Evolutionary conservation across 1,140 invertebrate genomes (phyloP), one percentile per base, ranked within the genome.

Genomic region (Brachionus rotundiformis): DNA sequence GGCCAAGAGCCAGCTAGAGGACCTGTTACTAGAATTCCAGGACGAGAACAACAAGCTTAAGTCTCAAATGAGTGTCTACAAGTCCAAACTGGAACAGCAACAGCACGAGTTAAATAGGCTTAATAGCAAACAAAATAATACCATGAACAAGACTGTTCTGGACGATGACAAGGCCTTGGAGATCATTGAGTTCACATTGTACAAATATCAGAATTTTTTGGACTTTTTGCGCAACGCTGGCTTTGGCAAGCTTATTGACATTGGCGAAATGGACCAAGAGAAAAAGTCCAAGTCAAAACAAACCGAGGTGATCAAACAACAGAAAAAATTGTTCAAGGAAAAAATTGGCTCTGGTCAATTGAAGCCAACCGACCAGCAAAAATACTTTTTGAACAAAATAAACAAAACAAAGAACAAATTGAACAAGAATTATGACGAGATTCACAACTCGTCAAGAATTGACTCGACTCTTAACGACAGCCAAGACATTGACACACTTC

Each of bases 191-290:
- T 77, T 84, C 0, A 85, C 86, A 7, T 87, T 88, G 81, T 85
- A 86, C 83, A 85, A 87, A 75, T 87, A 87, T 76, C 86, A 88
- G 73, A 76, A 85, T 13, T 88, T 87, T 75, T 83, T 88, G 25
- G 87, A 88, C 79, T 82, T 88, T 49, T 84, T 88, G 0, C 84
- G 84, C 29, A 85, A 87, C 79, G 86, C 86, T 19, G 86, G 86
- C 85, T 87, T 59, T 7, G 76, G 76, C 16, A 54, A 63, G 19
- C 36, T 79, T 3, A 79, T 79, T 31, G 76, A 79, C 36, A 79
- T 79, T 31, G 59, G 76, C 47, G 76, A 79, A 59, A 59, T 59
- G 47, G 25, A 16, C 10, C 36, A 73, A 6, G 31, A 68, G 16
- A 73, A 73, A 44, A 73, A 44, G 41, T 6, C 25, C 16, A 73